Evolutionary conservation across 1,140 invertebrate species (phyloP), one percentile per base, ranked within the genome.

Genomic region (Hyposmocoma kahamanoa): DNA sequence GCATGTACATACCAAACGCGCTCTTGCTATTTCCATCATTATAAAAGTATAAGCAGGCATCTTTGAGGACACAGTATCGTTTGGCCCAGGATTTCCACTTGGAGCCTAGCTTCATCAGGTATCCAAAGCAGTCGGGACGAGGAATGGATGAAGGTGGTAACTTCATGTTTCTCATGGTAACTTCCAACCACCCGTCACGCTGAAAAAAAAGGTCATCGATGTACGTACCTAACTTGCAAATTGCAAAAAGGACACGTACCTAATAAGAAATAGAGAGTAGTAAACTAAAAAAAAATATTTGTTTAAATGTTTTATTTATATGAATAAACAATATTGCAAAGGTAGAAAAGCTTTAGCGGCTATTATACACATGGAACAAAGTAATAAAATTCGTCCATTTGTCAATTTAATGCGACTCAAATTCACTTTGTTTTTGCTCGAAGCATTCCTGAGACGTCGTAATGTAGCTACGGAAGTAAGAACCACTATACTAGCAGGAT

Each of bases 1-100:
- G 13, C 22, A 32, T 13, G 18, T 3, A 83, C 79, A 75, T 84
- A 96, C 95, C 97, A 77, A 96, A 93, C 57, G 96, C 95, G 71
- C 88, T 92, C 64, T 93, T 93, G 51, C 96, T 93, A 70, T 94
- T 94, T 10, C 91, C 91, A 75, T 97, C 95, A 60, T 93, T 92
- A 84, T 97, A 98, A 84, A 98, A 97, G 87, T 97, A 98, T 9
- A 98, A 88, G 64, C 95, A 97, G 36, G 96, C 97, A 83, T 98
- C 96, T 81, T 98, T 98, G 3, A 98, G 89, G 17, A 98, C 93
- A 87, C 97, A 98, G 87, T 97, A 98, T 36, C 96, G 90, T 64
- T 93, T 92, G 50, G 92, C 94, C 96, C 96, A 98, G 39, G 89
- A 92, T 85, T 93, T 95, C 91, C 88, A 93, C 77, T 90, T 92